Evolutionary conservation across 2,113 vertebrate genomes (phyloP).

Genomic region (Antigone vipio): DNA sequence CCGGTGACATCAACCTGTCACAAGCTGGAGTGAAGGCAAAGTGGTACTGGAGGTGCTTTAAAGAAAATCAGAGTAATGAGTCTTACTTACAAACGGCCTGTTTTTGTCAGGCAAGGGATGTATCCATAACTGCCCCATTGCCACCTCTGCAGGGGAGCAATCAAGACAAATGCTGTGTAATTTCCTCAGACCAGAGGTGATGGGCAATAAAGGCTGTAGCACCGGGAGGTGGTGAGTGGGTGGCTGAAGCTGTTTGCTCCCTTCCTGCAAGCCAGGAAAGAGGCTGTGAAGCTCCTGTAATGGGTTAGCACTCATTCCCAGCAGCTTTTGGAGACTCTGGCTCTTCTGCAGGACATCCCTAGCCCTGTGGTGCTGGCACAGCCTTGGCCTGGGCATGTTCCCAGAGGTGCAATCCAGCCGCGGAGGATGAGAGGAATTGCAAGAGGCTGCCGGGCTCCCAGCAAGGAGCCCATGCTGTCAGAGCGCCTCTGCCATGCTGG

Average conservation of each 20-base stretch:
- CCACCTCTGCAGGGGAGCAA: not conserved
- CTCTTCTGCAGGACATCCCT: not conserved
- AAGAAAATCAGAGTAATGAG: not conserved
- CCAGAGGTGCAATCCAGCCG: not conserved
- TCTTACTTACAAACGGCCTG: not conserved
- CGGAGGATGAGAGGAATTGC: rapidly evolving
- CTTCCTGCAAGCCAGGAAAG: not conserved
- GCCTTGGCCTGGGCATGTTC: not conserved
- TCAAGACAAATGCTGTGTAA: not conserved
- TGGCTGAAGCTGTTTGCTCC: not conserved
- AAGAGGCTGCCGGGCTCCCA: not conserved
- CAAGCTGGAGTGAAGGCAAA: not conserved
- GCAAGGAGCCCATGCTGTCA: not conserved
- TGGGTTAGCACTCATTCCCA: not conserved
- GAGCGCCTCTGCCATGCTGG: not conserved
- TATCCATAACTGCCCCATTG: not conserved
- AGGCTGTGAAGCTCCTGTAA: not conserved
- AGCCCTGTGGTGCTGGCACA: rapidly evolving
- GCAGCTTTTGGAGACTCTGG: not conserved
- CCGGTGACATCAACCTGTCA: not conserved
- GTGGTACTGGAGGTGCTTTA: not conserved
- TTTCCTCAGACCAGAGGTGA: not conserved
- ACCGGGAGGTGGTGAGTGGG: not conserved
- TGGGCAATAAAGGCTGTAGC: not conserved
- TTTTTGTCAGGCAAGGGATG: not conserved